Percentiles rank a stretch among this genome's conserved stretches.
Conservation (phyloP, 2,888 invertebrate genomes). For the Aspidiotus destructor region DNA sequence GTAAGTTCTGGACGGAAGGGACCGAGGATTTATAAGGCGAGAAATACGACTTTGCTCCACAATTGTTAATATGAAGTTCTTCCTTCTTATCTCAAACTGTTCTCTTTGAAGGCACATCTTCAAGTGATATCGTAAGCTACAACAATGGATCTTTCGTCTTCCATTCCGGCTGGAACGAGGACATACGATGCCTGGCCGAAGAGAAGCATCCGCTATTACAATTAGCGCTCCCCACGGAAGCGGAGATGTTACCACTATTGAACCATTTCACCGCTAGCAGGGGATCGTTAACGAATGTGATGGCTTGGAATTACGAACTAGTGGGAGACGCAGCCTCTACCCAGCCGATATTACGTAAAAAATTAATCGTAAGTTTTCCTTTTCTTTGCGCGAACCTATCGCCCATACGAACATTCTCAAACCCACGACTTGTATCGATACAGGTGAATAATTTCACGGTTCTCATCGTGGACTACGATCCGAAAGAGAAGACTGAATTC, state of each 20-base stretch:
- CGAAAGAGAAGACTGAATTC: conserved; percentile 78
- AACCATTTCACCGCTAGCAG: conserved; percentile 66
- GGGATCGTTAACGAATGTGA: conserved; percentile 65
- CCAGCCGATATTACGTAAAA: conserved; percentile 61
- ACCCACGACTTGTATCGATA: too few species aligned
- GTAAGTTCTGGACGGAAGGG: too few species aligned
- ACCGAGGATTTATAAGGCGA: too few species aligned
- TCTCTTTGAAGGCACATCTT: conserved; percentile 44
- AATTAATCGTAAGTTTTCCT: conserved; percentile 39
- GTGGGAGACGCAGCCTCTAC: conserved; percentile 71
- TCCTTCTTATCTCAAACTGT: too few species aligned
- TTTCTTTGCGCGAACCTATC: background rate
- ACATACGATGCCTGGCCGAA: conserved; percentile 64
- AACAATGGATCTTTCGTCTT: conserved; percentile 67
- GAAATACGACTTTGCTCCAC: too few species aligned
- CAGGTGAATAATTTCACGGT: conserved; percentile 84
- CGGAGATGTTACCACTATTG: conserved; percentile 84
- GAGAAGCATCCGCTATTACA: conserved; percentile 73
- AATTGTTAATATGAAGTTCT: too few species aligned
- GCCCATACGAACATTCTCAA: too few species aligned
- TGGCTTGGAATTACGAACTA: conserved; percentile 71
- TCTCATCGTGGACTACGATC: conserved; percentile 85
- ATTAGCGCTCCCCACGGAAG: conserved; percentile 74
- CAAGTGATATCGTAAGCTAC: conserved; percentile 60
- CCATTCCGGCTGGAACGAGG: conserved; percentile 64